Conservation (phyloP, 2,888 invertebrate genomes). For the Cepaea hortensis region DNA sequence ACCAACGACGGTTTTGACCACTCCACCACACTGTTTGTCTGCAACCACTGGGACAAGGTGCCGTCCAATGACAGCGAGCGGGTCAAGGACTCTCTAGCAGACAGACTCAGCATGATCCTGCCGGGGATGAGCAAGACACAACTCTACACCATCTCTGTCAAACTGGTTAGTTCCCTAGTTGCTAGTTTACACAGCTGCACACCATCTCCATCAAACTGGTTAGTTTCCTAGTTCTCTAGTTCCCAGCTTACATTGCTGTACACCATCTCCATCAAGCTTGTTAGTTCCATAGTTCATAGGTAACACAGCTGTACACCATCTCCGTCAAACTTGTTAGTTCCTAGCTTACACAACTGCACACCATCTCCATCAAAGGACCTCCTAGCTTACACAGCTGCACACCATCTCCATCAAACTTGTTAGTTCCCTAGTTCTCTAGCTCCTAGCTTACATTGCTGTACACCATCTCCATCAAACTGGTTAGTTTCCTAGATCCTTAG, state of each 20-base stretch:
- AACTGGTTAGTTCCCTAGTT: constrained; percentile 52
- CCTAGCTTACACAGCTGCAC: constrained; percentile 54
- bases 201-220: constrained; percentile 61
- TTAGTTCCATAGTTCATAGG: no score
- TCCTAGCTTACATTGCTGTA: no score
- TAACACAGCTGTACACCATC: constrained; percentile 58
- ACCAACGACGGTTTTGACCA: constrained; percentile 62
- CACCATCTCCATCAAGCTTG: no score
- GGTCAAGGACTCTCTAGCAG: constrained; percentile 56
- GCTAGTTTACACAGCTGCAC: constrained; percentile 55
- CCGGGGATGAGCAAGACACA: constrained; percentile 57
- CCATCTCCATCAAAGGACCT: no score
- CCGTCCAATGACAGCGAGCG: constrained; percentile 54
- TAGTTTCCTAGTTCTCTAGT: not conserved
- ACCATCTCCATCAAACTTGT: constrained; percentile 61
- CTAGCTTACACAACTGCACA: no score
- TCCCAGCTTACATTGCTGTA: no score
- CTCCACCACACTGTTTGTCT: constrained; percentile 68
- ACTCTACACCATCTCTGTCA: constrained; percentile 60
- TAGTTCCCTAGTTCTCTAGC: not conserved
- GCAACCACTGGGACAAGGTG: constrained; percentile 72
- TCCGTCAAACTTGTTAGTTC: constrained; percentile 58
- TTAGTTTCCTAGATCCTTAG: no score
- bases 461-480: no score
- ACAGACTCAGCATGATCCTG: constrained; percentile 57